Conservation (phyloP, 2,797 vertebrate genomes). For the Sebastes iracundus region DNA sequence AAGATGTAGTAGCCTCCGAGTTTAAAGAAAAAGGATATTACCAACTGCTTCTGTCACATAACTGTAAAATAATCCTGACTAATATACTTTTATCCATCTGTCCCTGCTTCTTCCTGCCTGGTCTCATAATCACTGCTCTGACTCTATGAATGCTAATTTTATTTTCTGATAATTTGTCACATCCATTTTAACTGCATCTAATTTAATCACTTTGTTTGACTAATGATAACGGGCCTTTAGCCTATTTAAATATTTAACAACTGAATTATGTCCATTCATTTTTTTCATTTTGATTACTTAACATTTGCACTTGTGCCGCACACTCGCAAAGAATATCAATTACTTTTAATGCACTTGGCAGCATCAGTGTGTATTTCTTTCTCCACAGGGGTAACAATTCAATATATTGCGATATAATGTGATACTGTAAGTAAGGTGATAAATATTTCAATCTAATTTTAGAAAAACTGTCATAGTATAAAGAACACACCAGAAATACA, state of each 20-base stretch:
- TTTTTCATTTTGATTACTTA: neutral
- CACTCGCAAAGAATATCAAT: neutral
- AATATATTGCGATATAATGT: no score
- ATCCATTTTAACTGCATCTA: neutral
- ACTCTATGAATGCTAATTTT: neutral
- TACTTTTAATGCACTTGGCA: neutral
- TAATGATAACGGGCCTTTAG: neutral
- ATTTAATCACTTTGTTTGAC: neutral
- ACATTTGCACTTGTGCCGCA: neutral
- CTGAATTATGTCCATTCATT: neutral
- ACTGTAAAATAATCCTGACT: neutral
- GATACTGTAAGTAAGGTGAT: no score
- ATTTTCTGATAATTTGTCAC: neutral
- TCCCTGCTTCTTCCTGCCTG: neutral
- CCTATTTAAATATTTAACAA: neutral
- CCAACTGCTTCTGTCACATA: no score
- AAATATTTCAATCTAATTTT: no score
- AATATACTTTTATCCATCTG: neutral
- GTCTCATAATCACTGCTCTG: neutral
- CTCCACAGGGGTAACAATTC: no score
- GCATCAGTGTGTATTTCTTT: neutral
- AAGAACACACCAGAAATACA: no score
- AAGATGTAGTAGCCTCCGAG: neutral
- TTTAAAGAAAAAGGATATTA: neutral
- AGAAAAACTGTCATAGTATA: no score